Percentiles rank a stretch among this genome's conserved stretches.
Conservation (phyloP, 2,888 invertebrate genomes). For the Lasioglossum oenotherae region DNA sequence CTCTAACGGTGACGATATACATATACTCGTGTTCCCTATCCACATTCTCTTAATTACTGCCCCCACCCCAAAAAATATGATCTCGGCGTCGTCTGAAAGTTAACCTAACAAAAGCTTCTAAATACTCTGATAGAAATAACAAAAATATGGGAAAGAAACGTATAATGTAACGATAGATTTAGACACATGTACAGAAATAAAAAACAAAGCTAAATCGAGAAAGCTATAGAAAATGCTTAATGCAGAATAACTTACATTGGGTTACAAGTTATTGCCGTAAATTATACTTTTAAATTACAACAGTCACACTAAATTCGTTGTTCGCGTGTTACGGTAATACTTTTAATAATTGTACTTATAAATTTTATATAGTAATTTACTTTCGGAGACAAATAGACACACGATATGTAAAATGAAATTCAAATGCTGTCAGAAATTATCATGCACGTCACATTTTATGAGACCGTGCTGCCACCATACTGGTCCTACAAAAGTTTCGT, state of each 20-base stretch:
- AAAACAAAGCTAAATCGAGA: conserved; percentile 41
- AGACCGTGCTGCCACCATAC: conserved; percentile 71
- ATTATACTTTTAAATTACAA: conserved; percentile 21
- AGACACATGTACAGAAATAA: conserved; percentile 2
- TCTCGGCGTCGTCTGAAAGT: conserved; percentile 66
- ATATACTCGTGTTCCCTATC: conserved; percentile 52
- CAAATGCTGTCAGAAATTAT: conserved; percentile 72
- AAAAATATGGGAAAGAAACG: neutral
- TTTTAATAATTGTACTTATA: neutral
- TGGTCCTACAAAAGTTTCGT: neutral
- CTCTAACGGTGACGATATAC: conserved; percentile 68
- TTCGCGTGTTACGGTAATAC: conserved; percentile 21
- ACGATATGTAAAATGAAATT: conserved; percentile 59
- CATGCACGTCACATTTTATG: conserved; percentile 73
- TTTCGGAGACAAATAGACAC: conserved; percentile 20
- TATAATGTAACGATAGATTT: neutral
- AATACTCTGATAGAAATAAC: conserved; percentile 8
- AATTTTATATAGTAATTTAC: conserved; percentile 14
- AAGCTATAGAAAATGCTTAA: conserved; percentile 33
- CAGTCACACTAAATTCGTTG: conserved; percentile 38
- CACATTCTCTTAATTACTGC: conserved; percentile 73
- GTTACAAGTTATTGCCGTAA: conserved; percentile 45
- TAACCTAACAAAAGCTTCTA: conserved; percentile 63
- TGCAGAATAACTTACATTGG: conserved; percentile 46
- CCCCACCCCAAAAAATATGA: conserved; percentile 70